Base-by-base conservation (phyloP, 2,888 invertebrate genomes). In the Cremastobaeus sp. region DNA sequence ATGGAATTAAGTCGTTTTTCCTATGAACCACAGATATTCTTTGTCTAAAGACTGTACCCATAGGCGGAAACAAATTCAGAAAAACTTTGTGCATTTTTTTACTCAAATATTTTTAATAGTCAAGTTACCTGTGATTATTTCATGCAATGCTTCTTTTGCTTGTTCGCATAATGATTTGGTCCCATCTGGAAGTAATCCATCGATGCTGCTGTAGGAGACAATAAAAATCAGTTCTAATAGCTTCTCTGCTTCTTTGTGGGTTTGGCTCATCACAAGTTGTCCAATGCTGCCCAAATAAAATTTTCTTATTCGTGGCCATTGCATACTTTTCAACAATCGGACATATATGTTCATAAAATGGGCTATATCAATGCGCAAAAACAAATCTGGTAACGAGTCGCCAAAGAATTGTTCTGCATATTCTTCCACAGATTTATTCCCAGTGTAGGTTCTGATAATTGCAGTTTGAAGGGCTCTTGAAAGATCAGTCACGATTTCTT, bases 381-480 rank as follows among this genome's bases (percentile, higher is more conserved):
- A 52, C 5, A 5, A 17, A 6, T 20, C 2, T 2, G 52, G 35
- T 17, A 52, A 18, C n/a, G n/a, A 25, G 8, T 25, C 8, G 25
- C 25, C 6, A 20, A 17, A 12, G 0, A 21, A 4, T 21, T 39
- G 71, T 30, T 78, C 62, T 0, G 54, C 72, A 55, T 77, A 79
- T 43, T 76, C 73, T 32, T 78, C 70, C 8, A 78, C 57, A 12
- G 59, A 76, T 5, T 30, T 15, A 18, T 65, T 59, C 4, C 47
- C 41, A 14, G 76, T 64, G 48, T 72, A 78, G 6, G 43, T 37
- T 30, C 57, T 37, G 1, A 74, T 55, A 2, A 55, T 39, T n/a
- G 79, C 76, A 21, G 48, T 75, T 2, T 77, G 55, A 3, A 79
- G 34, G 8, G 79, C 79, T 15, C 54, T 50, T 1, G 74, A 77